phyloP scores from a whole-genome alignment of 1,140 invertebrate species.

The Pachypsylla venusta region DNA sequence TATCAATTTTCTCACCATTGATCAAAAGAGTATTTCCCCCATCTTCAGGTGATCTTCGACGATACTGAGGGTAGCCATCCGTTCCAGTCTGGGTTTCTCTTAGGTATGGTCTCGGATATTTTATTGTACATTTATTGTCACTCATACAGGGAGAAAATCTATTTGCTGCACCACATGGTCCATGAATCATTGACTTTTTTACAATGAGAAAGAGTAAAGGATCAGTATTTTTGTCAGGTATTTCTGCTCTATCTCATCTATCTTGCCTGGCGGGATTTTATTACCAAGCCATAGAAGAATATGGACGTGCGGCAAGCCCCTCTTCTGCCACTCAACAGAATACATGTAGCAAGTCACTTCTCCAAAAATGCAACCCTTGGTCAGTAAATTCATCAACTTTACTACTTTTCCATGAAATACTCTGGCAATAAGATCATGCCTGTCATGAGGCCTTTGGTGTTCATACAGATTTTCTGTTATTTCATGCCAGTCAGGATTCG shows the following conservation, averaged over 20 bases:
- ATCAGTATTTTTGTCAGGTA: slow-evolving; percentile 34
- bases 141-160: slow-evolving; percentile 34
- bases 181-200: slow-evolving; percentile 36
- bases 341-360: slow-evolving; percentile 26
- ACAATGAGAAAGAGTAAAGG: slow-evolving; percentile 30
- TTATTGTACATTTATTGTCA: slow-evolving; percentile 33
- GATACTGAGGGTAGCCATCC: slow-evolving; percentile 29
- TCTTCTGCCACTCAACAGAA: slow-evolving; percentile 34
- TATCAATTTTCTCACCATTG: slow-evolving; percentile 29
- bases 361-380: slow-evolving; percentile 14
- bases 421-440: slow-evolving; percentile 6
- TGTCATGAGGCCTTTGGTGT: not conserved
- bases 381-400: slow-evolving; percentile 11
- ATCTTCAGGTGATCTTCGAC: slow-evolving; percentile 21
- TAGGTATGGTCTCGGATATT: slow-evolving; percentile 27
- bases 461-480: not conserved
- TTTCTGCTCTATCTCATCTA: slow-evolving; percentile 36
- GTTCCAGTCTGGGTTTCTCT: slow-evolving; percentile 28
- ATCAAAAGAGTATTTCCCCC: slow-evolving; percentile 17
- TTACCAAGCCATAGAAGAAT: slow-evolving; percentile 33
- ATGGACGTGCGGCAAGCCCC: slow-evolving; percentile 34
- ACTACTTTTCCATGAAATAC: slow-evolving; percentile 15
- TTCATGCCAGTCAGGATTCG: not conserved
- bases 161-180: slow-evolving; percentile 35
- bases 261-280: slow-evolving; percentile 29